Evolutionary conservation across 53 echinoderm and acorn worm genomes (phyloP), one percentile per base, ranked within the genome.

Genomic region (Hippasteria phrygiana): DNA sequence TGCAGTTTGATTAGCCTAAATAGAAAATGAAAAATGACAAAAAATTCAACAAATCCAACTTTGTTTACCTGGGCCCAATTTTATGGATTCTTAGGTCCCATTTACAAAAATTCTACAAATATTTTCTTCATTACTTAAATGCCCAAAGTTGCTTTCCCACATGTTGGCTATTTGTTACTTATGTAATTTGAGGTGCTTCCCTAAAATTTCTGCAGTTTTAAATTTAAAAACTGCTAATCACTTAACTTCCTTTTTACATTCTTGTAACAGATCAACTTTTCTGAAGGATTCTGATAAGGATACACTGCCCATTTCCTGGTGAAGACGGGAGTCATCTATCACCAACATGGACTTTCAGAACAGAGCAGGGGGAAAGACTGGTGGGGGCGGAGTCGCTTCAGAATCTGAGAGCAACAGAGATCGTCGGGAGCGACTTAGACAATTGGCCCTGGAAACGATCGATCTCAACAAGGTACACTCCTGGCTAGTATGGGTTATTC

Each of bases 361-460:
- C 76, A 74, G 97, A 71, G 97, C 97, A 42, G 97, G 97, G 17
- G 97, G 97, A 2, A 97, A 97, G 79, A 97, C 97, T 0, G 97
- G 97, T 18, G 94, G 97, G 31, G 97, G 97, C 13, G 97, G 97
- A 12, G 97, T 97, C 27, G 97, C 97, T 82, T 97, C 97, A 0
- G 88, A 93, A 63, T 92, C 95, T 0, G 97, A 97, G 89, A 92
- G 92, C 36, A 97, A 97, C 78, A 54, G 97, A 71, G 97, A 97
- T 55, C 66, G 97, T 47, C 88, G 97, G 39, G 97, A 97, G 47
- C 88, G 97, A 37, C 87, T 97, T 1, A 77, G 97, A 64, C 97
- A 97, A 83, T 89, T 97, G 28, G 97, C 97, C n/a, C 55, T 97
- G 86, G 97, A 97, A 62, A 97, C 97, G 17, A 97, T 97, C 13